phyloP scores from a whole-genome alignment of 1,140 invertebrate species.

The Calliphora vicina region DNA sequence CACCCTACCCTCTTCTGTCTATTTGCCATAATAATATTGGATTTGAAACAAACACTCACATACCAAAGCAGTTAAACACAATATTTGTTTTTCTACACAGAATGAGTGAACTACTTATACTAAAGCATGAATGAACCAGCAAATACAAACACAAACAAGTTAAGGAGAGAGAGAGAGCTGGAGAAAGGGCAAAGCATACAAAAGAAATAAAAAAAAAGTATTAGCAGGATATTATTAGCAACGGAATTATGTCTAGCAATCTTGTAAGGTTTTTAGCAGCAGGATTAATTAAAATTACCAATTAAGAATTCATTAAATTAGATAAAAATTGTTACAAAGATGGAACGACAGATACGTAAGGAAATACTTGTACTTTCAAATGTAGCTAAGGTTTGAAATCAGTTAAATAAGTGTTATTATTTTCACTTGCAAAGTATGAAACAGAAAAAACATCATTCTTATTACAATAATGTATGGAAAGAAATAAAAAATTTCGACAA shows the following conservation, averaged over 20 bases:
- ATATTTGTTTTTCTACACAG: too few species aligned
- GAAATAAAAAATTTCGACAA: too few species aligned
- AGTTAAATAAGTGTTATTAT: too few species aligned
- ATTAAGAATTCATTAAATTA: constrained; percentile 60
- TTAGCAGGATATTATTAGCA: constrained; percentile 2
- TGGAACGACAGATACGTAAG: neutral
- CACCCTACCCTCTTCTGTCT: neutral
- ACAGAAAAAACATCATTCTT: too few species aligned
- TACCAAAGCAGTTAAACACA: too few species aligned
- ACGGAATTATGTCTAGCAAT: constrained; percentile 31
- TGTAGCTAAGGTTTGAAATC: neutral
- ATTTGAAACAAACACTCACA: neutral
- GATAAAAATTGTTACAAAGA: constrained; percentile 43
- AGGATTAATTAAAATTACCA: constrained; percentile 62
- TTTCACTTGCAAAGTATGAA: too few species aligned
- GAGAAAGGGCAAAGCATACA: neutral
- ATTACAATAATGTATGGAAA: too few species aligned
- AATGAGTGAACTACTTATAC: neutral
- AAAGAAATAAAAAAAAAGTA: neutral
- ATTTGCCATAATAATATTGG: neutral
- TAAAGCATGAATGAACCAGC: neutral
- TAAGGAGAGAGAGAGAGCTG: neutral
- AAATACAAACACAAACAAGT: neutral
- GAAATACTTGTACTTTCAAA: neutral
- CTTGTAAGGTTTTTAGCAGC: constrained; percentile 50